Conservation (phyloP, 2,113 vertebrate genomes). For the Potamarius usumacintae region DNA sequence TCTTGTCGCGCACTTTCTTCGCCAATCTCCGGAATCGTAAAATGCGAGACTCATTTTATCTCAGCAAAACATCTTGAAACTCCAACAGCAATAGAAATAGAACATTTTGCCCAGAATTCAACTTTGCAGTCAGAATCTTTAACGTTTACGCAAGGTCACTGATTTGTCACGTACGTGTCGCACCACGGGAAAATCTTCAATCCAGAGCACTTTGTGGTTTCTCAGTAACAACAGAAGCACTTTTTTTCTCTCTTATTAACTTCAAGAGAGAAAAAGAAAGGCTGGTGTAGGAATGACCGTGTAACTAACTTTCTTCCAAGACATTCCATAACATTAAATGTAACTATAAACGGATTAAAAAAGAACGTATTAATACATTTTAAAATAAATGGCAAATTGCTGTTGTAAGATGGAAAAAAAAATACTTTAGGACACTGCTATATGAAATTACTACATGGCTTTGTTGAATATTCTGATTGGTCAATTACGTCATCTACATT, state of each 20-base stretch:
- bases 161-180: not conserved
- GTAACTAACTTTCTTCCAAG: not conserved
- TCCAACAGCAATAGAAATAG: too few species aligned
- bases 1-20: too few species aligned
- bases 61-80: too few species aligned
- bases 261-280: not conserved
- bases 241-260: not conserved
- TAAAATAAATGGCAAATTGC: not conserved
- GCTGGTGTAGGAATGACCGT: not conserved
- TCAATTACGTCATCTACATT: too few species aligned
- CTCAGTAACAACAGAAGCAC: not conserved
- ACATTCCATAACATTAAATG: not conserved
- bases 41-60: too few species aligned
- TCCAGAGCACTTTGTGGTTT: not conserved
- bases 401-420: not conserved
- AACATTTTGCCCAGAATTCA: too few species aligned
- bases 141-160: not conserved
- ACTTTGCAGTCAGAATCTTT: too few species aligned
- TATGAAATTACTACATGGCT: not conserved
- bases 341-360: not conserved
- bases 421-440: not conserved
- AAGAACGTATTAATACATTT: not conserved
- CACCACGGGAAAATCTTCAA: too few species aligned
- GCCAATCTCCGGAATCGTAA: too few species aligned
- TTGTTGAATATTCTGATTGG: too few species aligned